phyloP scores from a whole-genome alignment of 2,113 vertebrate species.

The Leptobrachium ailaonicum region DNA sequence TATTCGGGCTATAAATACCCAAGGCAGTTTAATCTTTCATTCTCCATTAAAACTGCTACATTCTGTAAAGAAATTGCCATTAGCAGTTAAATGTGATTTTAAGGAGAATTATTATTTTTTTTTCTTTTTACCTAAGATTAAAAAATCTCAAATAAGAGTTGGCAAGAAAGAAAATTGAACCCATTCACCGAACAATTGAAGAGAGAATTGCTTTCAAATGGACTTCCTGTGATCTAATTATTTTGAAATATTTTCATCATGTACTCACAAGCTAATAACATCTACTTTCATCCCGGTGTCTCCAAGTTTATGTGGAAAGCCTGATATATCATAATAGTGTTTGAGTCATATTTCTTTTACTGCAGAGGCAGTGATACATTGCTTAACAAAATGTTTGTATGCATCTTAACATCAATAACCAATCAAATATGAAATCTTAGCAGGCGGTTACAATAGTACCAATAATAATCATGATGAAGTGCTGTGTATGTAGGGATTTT shows the following conservation, averaged over 20 bases:
- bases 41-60: neutral
- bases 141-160: neutral
- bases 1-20: neutral
- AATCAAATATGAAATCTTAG: too few species aligned
- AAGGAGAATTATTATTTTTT: neutral
- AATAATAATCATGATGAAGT: too few species aligned
- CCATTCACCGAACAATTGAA: neutral
- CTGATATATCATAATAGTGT: neutral
- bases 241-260: neutral
- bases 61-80: neutral
- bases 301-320: neutral
- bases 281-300: neutral
- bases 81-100: neutral
- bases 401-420: neutral
- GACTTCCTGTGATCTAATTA: constrained; percentile 8
- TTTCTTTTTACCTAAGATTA: neutral
- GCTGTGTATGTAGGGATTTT: too few species aligned
- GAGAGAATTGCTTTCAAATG: constrained; percentile 9
- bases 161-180: neutral
- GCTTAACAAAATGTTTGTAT: neutral
- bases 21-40: neutral
- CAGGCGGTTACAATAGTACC: too few species aligned
- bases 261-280: neutral
- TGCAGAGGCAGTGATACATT: neutral
- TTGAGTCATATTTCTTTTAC: neutral